phyloP scores from a whole-genome alignment of 2,888 invertebrate genomes.

The Lithosia quadra region DNA sequence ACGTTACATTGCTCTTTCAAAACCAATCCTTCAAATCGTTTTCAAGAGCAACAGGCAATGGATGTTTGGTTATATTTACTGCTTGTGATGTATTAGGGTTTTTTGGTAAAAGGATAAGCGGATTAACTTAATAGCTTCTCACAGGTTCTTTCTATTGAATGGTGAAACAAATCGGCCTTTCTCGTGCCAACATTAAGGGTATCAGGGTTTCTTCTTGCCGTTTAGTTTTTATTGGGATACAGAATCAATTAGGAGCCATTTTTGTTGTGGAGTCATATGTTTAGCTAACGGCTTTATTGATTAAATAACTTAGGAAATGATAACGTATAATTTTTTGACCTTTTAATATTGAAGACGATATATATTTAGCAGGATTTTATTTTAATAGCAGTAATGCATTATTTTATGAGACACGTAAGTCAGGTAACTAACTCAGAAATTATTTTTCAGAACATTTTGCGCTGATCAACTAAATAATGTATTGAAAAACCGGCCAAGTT shows the following conservation, averaged over 20 bases:
- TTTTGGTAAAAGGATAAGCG: constrained; percentile 48
- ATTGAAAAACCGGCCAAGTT: too few species aligned
- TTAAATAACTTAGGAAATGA: constrained; percentile 30
- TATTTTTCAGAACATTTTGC: too few species aligned
- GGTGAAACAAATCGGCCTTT: constrained; percentile 73
- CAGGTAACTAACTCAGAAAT: too few species aligned
- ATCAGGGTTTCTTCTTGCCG: constrained; percentile 54
- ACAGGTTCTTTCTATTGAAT: constrained; percentile 77
- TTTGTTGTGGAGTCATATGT: constrained; percentile 36
- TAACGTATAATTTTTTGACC: neutral
- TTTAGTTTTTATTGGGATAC: constrained; percentile 51
- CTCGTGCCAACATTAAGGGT: constrained; percentile 60
- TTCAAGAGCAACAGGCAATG: constrained; percentile 17
- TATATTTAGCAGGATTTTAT: neutral
- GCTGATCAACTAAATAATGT: too few species aligned
- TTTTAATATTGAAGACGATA: neutral
- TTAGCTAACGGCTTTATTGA: constrained; percentile 22
- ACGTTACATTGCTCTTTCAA: constrained; percentile 19
- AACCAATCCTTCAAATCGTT: rapidly evolving
- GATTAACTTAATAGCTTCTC: constrained; percentile 76
- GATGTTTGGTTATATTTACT: neutral
- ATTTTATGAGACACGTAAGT: neutral
- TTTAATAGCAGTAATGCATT: neutral
- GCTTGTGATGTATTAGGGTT: neutral
- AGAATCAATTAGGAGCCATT: constrained; percentile 56